Evolutionary conservation across 2,113 vertebrate genomes (phyloP).

Genomic region (Callionymus lyra): DNA sequence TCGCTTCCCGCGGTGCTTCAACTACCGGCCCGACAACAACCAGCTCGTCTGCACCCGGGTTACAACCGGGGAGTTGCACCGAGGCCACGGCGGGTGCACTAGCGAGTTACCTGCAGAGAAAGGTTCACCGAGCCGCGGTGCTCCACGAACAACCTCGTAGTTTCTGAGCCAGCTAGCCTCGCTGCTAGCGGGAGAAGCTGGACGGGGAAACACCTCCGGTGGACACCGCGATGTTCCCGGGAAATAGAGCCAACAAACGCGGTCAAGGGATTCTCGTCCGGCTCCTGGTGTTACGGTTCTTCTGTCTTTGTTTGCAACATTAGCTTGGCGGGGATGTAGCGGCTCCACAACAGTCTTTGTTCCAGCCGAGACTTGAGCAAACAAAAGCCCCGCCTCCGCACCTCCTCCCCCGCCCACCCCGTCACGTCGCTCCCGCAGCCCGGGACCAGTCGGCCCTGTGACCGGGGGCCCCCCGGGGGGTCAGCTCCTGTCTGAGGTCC

Average conservation of each 20-base stretch:
- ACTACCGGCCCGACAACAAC: neutral
- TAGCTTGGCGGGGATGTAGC: too few relatives aligned
- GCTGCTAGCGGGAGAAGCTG: constrained; percentile 49
- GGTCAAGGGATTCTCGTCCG: too few relatives aligned
- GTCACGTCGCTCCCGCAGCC: constrained; percentile 9
- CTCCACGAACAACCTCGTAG: constrained; percentile 37
- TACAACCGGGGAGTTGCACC: neutral
- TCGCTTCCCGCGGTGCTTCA: constrained; percentile 41
- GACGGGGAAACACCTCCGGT: constrained; percentile 17
- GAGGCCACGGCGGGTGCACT: neutral
- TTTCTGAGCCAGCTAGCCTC: constrained; percentile 45
- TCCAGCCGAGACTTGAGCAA: constrained; percentile 50
- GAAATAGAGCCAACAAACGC: constrained; percentile 1
- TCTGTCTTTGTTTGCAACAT: too few relatives aligned
- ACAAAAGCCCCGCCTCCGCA: constrained; percentile 53
- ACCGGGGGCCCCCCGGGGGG: constrained; percentile 14
- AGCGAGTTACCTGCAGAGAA: constrained; percentile 58
- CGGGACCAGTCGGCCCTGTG: constrained; percentile 10
- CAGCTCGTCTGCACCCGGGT: neutral
- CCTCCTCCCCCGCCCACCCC: constrained; percentile 42
- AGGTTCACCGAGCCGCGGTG: constrained; percentile 42
- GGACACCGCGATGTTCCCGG: constrained; percentile 7
- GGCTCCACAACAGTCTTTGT: constrained; percentile 33
- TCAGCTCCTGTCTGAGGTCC: constrained; percentile 2
- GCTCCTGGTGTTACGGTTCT: too few relatives aligned